Evolutionary conservation across 2,113 vertebrate genomes (phyloP), one percentile per base, ranked within the genome.

Genomic region (Pygoscelis antarcticus): DNA sequence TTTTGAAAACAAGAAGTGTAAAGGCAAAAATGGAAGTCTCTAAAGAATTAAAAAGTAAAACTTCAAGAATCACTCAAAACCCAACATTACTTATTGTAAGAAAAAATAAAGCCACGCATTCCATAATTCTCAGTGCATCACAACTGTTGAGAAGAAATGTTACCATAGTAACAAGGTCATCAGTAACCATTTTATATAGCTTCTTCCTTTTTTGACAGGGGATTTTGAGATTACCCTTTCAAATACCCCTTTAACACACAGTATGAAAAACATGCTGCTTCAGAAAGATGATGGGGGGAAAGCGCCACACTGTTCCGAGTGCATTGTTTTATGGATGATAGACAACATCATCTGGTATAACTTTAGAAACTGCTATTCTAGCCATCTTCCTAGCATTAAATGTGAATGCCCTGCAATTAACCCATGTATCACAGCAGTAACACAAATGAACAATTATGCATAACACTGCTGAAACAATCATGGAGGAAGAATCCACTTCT

Each of bases 121-220:
- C 87, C 81, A 54, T 95, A 95, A 92, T 97, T 92, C 97, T 96
- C 81, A 95, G 94, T 94, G 90, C 65, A 94, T 61, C 85, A 71
- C 82, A 84, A 85, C 70, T 65, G 76, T 86, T 96, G 40, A 97
- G 95, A 97, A 91, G 64, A 91, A 86, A 71, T 51, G 97, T 98
- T 98, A 93, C 97, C 97, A 98, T 97, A 96, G 97, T 82, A 98
- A 98, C 97, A 95, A 97, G 96, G 95, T 96, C 95, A 98, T 65
- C 62, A 72, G 83, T 88, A 96, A 84, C 84, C 38, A 92, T 80
- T 90, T 92, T 54, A 96, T 90, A 94, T 57, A 96, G 92, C 76
- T 44, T 96, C 92, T 57, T 97, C 72, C 78, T 92, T 96, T 85
- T 92, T 87, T 95, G 89, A 96, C 72, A 81, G 40, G n/a, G 68